phyloP scores from a whole-genome alignment of 2,888 invertebrate species.

The Chymomyza amoena region DNA sequence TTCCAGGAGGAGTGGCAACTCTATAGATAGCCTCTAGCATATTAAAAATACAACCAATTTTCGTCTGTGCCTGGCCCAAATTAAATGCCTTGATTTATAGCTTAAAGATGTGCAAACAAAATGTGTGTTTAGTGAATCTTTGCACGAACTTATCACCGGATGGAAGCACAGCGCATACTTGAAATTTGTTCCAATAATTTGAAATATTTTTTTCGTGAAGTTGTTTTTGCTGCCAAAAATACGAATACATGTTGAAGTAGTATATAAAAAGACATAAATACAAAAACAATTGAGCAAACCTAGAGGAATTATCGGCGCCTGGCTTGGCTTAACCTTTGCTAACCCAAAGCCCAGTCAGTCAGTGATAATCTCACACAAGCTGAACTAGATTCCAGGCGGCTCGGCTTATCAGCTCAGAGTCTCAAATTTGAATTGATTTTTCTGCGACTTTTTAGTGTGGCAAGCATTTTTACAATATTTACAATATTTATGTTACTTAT shows the following conservation, averaged over 20 bases:
- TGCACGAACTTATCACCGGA: conserved; percentile 39
- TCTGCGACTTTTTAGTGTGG: neutral
- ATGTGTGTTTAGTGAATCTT: neutral
- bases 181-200: conserved; percentile 16
- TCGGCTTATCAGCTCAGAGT: conserved; percentile 37
- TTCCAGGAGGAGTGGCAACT: conserved; percentile 16
- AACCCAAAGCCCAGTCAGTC: conserved; percentile 31
- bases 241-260: neutral
- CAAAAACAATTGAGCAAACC: neutral
- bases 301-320: conserved; percentile 36
- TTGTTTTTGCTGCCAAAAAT: conserved; percentile 8
- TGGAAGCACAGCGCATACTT: conserved; percentile 31
- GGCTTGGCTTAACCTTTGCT: conserved; percentile 45
- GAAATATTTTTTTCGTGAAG: conserved; percentile 10
- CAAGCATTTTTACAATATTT: neutral
- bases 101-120: conserved; percentile 9
- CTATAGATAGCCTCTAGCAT: conserved; percentile 33
- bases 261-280: neutral
- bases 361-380: conserved; percentile 47
- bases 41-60: conserved; percentile 32
- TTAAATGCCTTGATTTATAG: conserved; percentile 39
- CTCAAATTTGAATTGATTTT: conserved; percentile 9
- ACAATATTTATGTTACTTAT: conserved; percentile 30
- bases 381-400: conserved; percentile 59
- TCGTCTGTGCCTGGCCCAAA: conserved; percentile 48